A percentile compares a stretch with the other conserved stretches of the same genome.
These are phyloP conservation scores for Pocillopora meandrina DNA, from an alignment of 92 coral and sea anemone species.

Conservation along the genomic window DNA sequence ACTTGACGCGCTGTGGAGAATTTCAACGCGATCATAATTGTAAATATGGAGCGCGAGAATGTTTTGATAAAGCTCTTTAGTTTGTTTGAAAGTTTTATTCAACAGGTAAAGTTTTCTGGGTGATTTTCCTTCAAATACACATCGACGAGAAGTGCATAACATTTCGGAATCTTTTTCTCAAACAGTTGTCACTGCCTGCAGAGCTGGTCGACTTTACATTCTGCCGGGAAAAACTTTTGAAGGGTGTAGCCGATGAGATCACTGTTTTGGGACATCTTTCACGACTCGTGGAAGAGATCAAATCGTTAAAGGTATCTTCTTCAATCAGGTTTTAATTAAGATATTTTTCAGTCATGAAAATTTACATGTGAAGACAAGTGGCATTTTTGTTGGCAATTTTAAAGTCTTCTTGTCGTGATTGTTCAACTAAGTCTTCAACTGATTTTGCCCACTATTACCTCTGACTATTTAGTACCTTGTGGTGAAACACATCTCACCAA, in stretches of 20 bases:
- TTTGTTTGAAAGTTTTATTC: conserved; percentile 21
- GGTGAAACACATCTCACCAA: too few species aligned
- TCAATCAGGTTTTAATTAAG: background rate
- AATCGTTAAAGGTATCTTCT: conserved; percentile 5
- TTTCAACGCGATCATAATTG: conserved; percentile 8
- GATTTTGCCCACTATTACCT: too few species aligned
- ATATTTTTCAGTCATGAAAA: background rate
- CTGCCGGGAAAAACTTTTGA: conserved; percentile 14
- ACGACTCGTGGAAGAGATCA: conserved; percentile 9
- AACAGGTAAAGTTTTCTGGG: conserved; percentile 26
- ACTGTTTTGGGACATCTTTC: conserved; percentile 11
- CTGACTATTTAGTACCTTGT: too few species aligned
- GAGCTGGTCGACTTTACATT: conserved; percentile 8
- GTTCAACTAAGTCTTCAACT: too few species aligned
- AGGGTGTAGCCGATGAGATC: background rate
- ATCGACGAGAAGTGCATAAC: background rate
- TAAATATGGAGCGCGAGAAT: conserved; percentile 9
- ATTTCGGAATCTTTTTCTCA: background rate
- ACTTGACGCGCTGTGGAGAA: conserved; percentile 14
- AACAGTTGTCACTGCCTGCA: conserved; percentile 23
- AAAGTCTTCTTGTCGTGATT: too few species aligned
- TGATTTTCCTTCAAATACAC: background rate
- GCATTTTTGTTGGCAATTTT: too few species aligned
- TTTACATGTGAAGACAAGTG: background rate
- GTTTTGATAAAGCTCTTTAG: conserved; percentile 13